Evolutionary conservation across 37 sponge, comb jelly and placozoan species (phyloP).

Genomic region (Hexactinellida sp.): DNA sequence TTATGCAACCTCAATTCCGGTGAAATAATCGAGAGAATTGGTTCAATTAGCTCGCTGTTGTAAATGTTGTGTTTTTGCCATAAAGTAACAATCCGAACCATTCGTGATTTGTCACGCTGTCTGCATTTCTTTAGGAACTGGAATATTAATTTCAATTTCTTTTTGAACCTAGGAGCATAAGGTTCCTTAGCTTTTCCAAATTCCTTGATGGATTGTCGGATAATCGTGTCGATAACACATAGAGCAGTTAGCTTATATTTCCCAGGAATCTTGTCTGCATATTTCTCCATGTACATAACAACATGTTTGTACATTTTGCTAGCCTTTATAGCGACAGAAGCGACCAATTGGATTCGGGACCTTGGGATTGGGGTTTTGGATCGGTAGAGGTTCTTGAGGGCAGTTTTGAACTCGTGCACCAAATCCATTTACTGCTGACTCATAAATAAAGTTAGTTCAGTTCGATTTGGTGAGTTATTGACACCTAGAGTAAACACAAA

Average conservation of each 20-base stretch:
- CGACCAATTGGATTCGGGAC: background rate
- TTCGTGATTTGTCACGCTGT: background rate
- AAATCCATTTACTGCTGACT: background rate
- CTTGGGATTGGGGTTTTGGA: background rate
- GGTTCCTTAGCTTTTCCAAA: background rate
- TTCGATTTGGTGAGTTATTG: background rate
- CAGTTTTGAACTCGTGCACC: background rate
- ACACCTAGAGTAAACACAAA: no score
- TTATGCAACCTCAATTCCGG: background rate
- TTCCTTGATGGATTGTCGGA: background rate
- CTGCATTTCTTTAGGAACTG: constrained; percentile 9
- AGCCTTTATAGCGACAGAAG: background rate
- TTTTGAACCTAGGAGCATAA: background rate
- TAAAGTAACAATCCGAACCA: background rate
- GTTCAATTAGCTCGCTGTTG: background rate
- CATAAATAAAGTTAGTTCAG: background rate
- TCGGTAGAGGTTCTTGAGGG: background rate
- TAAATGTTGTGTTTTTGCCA: background rate
- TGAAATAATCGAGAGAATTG: background rate
- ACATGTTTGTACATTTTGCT: constrained; percentile 14
- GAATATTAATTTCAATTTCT: background rate
- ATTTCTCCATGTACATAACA: constrained; percentile 9
- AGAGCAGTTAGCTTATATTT: constrained; percentile 13
- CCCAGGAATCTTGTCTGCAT: background rate
- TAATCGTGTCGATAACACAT: background rate